Evolutionary conservation across 2,888 invertebrate species (phyloP).

Genomic region (Nemurella pictetii): DNA sequence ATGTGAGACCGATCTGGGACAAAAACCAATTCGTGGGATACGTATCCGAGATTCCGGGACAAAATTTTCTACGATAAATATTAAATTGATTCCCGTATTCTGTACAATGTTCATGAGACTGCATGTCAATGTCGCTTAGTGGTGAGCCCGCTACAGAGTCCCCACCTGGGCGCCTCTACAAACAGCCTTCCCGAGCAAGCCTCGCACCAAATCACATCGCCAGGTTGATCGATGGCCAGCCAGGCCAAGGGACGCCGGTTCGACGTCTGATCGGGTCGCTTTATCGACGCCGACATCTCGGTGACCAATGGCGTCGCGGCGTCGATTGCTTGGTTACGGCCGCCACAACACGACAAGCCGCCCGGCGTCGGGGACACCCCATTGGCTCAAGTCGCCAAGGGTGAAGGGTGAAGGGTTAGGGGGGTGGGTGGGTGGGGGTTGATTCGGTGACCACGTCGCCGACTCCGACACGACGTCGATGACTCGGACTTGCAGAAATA

Average conservation of each 20-base stretch:
- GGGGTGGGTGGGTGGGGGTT: background rate
- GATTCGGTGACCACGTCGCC: background rate
- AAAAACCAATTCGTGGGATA: too few relatives aligned
- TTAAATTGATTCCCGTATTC: too few relatives aligned
- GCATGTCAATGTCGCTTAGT: too few relatives aligned
- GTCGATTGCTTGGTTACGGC: background rate
- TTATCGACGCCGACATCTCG: background rate
- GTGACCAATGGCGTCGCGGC: background rate
- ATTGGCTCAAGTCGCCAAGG: background rate
- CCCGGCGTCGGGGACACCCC: background rate
- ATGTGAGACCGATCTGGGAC: too few relatives aligned
- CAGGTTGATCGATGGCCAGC: background rate
- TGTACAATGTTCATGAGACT: too few relatives aligned
- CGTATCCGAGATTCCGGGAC: too few relatives aligned
- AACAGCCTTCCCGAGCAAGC: too few relatives aligned
- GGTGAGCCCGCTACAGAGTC: too few relatives aligned
- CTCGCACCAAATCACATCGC: too few relatives aligned
- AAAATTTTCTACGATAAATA: too few relatives aligned
- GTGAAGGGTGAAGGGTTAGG: background rate
- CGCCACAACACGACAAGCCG: background rate
- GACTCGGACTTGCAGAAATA: too few relatives aligned
- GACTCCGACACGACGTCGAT: background rate
- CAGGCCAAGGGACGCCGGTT: background rate
- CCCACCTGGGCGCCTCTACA: too few relatives aligned
- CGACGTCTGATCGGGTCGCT: background rate